Evolutionary conservation across 1,140 invertebrate species (phyloP).

Genomic region (Bombus balteatus): DNA sequence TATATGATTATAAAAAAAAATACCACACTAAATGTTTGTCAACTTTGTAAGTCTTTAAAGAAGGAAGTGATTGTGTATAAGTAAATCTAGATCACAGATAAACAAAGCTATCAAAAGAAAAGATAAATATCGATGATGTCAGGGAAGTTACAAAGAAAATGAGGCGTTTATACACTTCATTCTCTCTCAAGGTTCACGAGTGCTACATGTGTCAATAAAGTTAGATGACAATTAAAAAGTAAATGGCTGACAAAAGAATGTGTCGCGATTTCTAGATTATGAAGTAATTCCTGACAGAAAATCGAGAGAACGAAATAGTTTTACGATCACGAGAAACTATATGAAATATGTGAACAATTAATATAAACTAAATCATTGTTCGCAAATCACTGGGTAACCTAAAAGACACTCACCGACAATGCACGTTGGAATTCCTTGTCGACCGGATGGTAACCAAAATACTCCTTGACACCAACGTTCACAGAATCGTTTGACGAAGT

Average conservation of each 20-base stretch:
- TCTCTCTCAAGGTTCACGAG: background rate
- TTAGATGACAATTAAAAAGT: background rate
- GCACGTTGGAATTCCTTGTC: conserved; percentile 2
- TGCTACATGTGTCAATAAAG: background rate
- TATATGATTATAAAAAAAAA: too few species aligned
- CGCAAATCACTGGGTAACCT: conserved; percentile 25
- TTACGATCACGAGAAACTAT: background rate
- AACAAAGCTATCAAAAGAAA: background rate
- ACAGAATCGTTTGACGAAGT: background rate
- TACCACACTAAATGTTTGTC: background rate
- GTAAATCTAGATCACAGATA: background rate
- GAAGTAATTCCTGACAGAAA: background rate
- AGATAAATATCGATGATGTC: background rate
- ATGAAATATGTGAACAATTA: too few species aligned
- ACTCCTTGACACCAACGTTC: conserved; percentile 8
- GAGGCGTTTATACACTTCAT: too few species aligned
- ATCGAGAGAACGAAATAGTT: background rate
- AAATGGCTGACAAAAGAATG: background rate
- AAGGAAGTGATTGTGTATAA: background rate
- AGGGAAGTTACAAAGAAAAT: background rate
- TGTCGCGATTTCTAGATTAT: background rate
- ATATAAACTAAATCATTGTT: too few species aligned
- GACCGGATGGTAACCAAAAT: background rate
- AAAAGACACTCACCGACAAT: conserved; percentile 41
- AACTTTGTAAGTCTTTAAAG: background rate